Conservation (phyloP, 2,797 vertebrate genomes). For the Odontamblyopus lacepedii region DNA sequence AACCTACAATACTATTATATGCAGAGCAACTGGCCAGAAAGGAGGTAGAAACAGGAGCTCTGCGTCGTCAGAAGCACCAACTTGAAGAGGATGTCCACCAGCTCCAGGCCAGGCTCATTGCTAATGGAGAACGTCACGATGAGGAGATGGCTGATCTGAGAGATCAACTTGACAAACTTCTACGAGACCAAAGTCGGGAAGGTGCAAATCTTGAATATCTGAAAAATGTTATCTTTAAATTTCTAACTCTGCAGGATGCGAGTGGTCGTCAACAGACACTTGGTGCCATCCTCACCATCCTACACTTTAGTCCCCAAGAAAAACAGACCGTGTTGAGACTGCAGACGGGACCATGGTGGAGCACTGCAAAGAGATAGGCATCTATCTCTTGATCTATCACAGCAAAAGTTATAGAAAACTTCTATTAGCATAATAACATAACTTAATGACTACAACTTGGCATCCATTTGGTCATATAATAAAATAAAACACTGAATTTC, state of each 20-base stretch:
- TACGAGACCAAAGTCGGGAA: slow-evolving; percentile 86
- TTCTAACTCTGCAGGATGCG: slow-evolving; percentile 86
- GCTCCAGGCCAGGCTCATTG: slow-evolving; percentile 80
- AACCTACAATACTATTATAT: slow-evolving; percentile 89
- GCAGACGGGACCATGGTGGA: slow-evolving; percentile 81
- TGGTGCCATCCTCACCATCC: slow-evolving; percentile 87
- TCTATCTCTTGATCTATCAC: not conserved
- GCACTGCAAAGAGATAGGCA: slow-evolving; percentile 21
- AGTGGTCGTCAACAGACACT: slow-evolving; percentile 91
- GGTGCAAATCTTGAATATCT: slow-evolving; percentile 96
- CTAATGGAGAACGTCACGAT: slow-evolving; percentile 76
- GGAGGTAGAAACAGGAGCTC: slow-evolving; percentile 80
- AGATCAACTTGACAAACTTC: slow-evolving; percentile 78
- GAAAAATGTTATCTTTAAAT: slow-evolving; percentile 90
- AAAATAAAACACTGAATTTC: not conserved
- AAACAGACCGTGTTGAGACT: slow-evolving; percentile 77
- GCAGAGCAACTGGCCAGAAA: slow-evolving; percentile 91
- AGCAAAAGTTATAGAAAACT: not conserved
- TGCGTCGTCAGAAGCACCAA: slow-evolving; percentile 84
- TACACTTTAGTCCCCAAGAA: slow-evolving; percentile 95
- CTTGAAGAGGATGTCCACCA: slow-evolving; percentile 84
- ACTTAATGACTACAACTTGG: not conserved
- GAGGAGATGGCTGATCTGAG: slow-evolving; percentile 77
- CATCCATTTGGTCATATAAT: not conserved
- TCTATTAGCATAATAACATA: not conserved